A percentile compares a stretch with the other conserved stretches of the same genome.
These are phyloP conservation scores for Larimichthys polyactis DNA, from an alignment of 2,113 vertebrate genomes.

Conservation along the genomic window DNA sequence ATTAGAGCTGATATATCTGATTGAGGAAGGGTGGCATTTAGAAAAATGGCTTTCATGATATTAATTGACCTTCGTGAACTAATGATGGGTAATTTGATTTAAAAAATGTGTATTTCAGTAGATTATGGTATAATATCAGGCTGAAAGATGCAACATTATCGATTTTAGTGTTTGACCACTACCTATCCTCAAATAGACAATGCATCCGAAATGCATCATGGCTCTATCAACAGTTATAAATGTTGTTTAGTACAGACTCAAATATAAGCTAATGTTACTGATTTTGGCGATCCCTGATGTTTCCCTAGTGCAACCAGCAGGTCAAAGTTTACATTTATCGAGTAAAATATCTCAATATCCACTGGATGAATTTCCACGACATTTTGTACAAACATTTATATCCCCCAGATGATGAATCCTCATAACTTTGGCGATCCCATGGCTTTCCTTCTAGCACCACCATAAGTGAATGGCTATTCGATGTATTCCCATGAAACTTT, in stretches of 20 bases:
- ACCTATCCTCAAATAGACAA: not conserved
- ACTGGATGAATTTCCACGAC: not conserved
- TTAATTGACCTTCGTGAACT: conserved; percentile 3
- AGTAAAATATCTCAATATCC: not conserved
- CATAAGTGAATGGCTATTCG: no score
- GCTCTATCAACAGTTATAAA: no score
- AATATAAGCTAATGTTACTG: no score
- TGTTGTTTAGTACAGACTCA: no score
- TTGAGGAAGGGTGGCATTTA: conserved; percentile 38
- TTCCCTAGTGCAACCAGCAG: no score
- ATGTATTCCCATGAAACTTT: no score
- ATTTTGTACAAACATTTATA: not conserved
- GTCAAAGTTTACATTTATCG: no score
- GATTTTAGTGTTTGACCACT: not conserved
- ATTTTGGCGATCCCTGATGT: no score
- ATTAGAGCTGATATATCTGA: conserved; percentile 13
- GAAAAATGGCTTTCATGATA: not conserved
- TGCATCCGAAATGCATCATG: no score
- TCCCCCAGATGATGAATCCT: no score
- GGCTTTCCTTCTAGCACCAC: not conserved
- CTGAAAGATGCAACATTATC: not conserved
- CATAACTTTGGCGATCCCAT: not conserved
- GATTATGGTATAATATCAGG: not conserved
- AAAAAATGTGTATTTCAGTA: not conserved
- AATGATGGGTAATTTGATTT: not conserved